phyloP scores from a whole-genome alignment of 1,140 invertebrate genomes.

The Dendroctonus ponderosae region DNA sequence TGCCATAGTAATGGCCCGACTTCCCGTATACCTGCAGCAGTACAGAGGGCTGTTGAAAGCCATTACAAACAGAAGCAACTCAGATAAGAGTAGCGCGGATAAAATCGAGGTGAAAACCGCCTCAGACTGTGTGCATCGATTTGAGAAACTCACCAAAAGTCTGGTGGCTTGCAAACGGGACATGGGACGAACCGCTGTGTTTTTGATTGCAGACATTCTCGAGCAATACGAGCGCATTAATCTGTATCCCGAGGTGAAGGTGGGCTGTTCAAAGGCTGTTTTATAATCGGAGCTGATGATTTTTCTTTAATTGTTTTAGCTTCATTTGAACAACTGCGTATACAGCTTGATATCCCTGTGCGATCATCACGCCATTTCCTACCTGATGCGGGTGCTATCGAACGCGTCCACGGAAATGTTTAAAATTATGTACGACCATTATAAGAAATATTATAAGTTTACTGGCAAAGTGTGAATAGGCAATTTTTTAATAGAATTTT shows the following conservation, averaged over 20 bases:
- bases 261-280: slow-evolving; percentile 17
- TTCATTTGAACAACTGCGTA: slow-evolving; percentile 46
- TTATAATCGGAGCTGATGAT: slow-evolving; percentile 1
- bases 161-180: slow-evolving; percentile 40
- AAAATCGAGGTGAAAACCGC: slow-evolving; percentile 33
- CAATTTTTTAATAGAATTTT: not conserved
- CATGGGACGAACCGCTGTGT: slow-evolving; percentile 43
- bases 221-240: slow-evolving; percentile 41
- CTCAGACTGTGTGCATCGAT: slow-evolving; percentile 41
- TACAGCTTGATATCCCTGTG: slow-evolving; percentile 43
- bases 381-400: slow-evolving; percentile 42
- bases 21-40: slow-evolving; percentile 43
- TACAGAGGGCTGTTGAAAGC: slow-evolving; percentile 40
- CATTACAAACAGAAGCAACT: slow-evolving; percentile 40
- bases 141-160: slow-evolving; percentile 45
- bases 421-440: slow-evolving; percentile 45
- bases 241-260: slow-evolving; percentile 43
- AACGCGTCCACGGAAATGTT: slow-evolving; percentile 47
- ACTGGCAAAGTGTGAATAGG: slow-evolving; percentile 47
- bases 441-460: slow-evolving; percentile 49
- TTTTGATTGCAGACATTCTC: slow-evolving; percentile 47
- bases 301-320: slow-evolving; percentile 37
- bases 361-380: slow-evolving; percentile 46
- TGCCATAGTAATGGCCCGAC: slow-evolving; percentile 43
- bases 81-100: slow-evolving; percentile 17